These are phyloP conservation scores for Eupeodes latifasciatus DNA, from an alignment of 2,888 invertebrate species.

Conservation along the genomic window DNA sequence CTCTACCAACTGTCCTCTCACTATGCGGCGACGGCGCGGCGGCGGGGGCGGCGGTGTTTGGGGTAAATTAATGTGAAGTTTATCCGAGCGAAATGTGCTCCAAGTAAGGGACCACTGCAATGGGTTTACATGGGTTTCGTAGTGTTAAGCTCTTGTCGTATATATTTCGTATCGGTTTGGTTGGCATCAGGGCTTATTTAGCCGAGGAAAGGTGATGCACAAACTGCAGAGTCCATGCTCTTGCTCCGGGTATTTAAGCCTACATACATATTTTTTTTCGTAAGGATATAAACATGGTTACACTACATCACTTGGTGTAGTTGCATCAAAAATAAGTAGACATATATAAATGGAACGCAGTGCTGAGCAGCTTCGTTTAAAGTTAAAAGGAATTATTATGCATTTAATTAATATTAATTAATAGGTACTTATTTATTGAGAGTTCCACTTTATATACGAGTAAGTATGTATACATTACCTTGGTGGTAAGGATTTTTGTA, in stretches of 20 bases:
- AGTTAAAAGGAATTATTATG: conserved; percentile 47
- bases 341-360: conserved; percentile 20
- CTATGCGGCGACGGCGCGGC: too few species aligned
- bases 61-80: conserved; percentile 55
- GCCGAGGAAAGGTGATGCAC: conserved; percentile 9
- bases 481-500: background rate
- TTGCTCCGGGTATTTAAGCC: background rate
- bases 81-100: conserved; percentile 51
- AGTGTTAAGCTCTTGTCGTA: conserved; percentile 64
- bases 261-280: conserved; percentile 8
- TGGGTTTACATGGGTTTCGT: conserved; percentile 54
- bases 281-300: conserved; percentile 45
- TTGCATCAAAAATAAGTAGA: conserved; percentile 38
- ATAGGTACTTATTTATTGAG: background rate
- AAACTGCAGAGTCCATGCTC: conserved; percentile 19
- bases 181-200: conserved; percentile 11
- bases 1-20: background rate
- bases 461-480: background rate
- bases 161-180: conserved; percentile 37
- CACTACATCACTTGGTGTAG: conserved; percentile 31
- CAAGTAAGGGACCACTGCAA: conserved; percentile 36
- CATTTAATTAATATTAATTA: conserved; percentile 62
- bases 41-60: background rate
- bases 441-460: background rate
- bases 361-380: conserved; percentile 41